These are phyloP conservation scores for Vulpes lagopus DNA, from an alignment of 2,113 vertebrate species.

Conservation along the genomic window DNA sequence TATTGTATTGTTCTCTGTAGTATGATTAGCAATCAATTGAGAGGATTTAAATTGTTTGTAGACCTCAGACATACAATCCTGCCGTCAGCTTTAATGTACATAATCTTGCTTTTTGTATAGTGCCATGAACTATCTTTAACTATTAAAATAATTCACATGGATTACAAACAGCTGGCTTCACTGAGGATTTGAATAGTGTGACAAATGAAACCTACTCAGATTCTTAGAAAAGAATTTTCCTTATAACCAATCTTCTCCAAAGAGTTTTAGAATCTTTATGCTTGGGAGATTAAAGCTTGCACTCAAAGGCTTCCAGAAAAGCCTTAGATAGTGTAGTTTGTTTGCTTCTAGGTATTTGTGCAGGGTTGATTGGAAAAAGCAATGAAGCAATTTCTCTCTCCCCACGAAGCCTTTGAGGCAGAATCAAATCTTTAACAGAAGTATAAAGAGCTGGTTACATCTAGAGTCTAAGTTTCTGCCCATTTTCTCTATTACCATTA, in stretches of 20 bases:
- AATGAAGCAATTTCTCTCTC: not conserved
- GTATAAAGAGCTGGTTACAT: not conserved
- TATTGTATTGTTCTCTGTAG: slow-evolving; percentile 80
- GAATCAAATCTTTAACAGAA: not conserved
- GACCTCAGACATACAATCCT: slow-evolving; percentile 74
- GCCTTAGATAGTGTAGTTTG: not conserved
- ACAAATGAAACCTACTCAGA: slow-evolving; percentile 16
- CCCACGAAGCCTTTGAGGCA: not conserved
- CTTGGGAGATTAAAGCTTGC: not conserved
- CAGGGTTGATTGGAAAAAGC: not conserved
- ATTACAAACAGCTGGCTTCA: slow-evolving; percentile 31
- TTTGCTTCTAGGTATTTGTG: not conserved
- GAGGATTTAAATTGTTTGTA: slow-evolving; percentile 83
- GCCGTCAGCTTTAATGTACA: slow-evolving; percentile 43
- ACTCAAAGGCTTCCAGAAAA: not conserved
- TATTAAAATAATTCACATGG: slow-evolving; percentile 61
- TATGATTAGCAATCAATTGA: slow-evolving; percentile 77
- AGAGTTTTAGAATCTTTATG: not conserved
- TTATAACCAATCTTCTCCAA: not conserved
- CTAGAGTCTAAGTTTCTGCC: not conserved
- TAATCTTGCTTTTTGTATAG: slow-evolving; percentile 57
- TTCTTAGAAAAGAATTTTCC: not conserved
- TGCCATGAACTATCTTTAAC: slow-evolving; percentile 20
- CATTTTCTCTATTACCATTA: not conserved
- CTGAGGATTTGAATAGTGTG: slow-evolving; percentile 14